A percentile compares a stretch with the other conserved stretches of the same genome.
phyloP scores from a whole-genome alignment of 2,888 invertebrate species.

The Sialis lutaria region DNA sequence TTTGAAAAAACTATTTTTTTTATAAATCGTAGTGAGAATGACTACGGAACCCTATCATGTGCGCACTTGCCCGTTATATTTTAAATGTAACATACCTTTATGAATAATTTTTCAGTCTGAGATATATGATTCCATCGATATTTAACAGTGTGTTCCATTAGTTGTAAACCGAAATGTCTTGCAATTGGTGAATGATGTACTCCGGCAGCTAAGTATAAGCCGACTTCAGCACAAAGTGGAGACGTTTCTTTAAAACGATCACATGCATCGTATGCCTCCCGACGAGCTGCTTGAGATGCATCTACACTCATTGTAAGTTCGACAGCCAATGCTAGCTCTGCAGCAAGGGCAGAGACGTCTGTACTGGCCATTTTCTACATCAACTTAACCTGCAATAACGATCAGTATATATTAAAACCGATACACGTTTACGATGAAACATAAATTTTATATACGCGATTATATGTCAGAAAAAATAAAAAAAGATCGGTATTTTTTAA shows the following conservation, averaged over 20 bases:
- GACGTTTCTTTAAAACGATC: constrained; percentile 75
- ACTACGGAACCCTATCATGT: too few relatives aligned
- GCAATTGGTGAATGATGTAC: constrained; percentile 59
- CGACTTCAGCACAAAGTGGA: constrained; percentile 75
- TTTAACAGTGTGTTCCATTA: constrained; percentile 87
- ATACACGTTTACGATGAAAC: too few relatives aligned
- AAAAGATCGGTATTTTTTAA: too few relatives aligned
- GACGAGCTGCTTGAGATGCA: constrained; percentile 54
- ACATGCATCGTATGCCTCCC: constrained; percentile 71
- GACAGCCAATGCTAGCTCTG: constrained; percentile 63
- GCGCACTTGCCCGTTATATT: too few relatives aligned
- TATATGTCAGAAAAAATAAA: too few relatives aligned
- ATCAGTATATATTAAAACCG: not conserved
- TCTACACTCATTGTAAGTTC: constrained; percentile 69
- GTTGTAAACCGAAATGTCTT: constrained; percentile 79
- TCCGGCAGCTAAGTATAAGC: constrained; percentile 59
- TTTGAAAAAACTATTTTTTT: too few relatives aligned
- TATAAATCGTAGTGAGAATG: too few relatives aligned
- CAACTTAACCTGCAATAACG: not conserved
- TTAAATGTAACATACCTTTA: constrained; percentile 39
- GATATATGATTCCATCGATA: constrained; percentile 83
- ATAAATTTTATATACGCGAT: too few relatives aligned
- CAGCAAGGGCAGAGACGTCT: constrained; percentile 50
- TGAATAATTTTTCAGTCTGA: constrained; percentile 72
- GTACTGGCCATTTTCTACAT: constrained; percentile 27